Evolutionary conservation across 2,113 vertebrate genomes (phyloP), one percentile per base, ranked within the genome.

Genomic region (Machaerirhynchus nigripectus): DNA sequence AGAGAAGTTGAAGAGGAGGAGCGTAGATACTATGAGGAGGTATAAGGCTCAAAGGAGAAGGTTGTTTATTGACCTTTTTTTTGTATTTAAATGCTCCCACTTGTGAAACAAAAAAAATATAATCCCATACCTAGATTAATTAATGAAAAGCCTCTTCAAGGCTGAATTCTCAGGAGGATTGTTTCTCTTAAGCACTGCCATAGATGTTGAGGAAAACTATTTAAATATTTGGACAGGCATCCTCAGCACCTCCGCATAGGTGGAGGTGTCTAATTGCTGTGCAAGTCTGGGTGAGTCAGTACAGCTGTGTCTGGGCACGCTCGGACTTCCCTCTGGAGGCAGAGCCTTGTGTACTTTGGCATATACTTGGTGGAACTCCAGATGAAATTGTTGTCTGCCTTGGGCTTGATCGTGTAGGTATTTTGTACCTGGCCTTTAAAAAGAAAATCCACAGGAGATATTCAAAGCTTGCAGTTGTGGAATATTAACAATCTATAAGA

Each of bases 1-100:
- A 99, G 97, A 96, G 99, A 99, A 95, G 99, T 99, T 92, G 99
- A 99, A 73, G 99, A 99, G 88, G 99, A 99, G 90, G 99, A 98
- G 44, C 98, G 98, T 85, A 98, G 98, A 98, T 99, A 99, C 96
- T 99, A 99, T 2, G 99, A 99, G 95, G 99, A 99, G 99, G 99
- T 99, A 98, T 23, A 95, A 76, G 18, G 40, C 78, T 73, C 33
- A 61, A 31, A 49, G 33, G 26, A 88, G 33, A 30, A 86, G 10
- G 9, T 10, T 63, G 40, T 60, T 86, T 65, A 49, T 24, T 35
- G 42, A 13, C 28, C 17, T 39, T 17, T 46, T 24, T 56, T 61
- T 80, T 64, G 5, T 44, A 42, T 83, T 88, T 88, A 86, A 83
- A 56, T 63, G 13, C 33, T 65, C 19, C 6, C 19, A 28, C 42